Evolutionary conservation across 2,888 invertebrate genomes (phyloP), one percentile per base, ranked within the genome.

Genomic region (Microplitis deprimator): DNA sequence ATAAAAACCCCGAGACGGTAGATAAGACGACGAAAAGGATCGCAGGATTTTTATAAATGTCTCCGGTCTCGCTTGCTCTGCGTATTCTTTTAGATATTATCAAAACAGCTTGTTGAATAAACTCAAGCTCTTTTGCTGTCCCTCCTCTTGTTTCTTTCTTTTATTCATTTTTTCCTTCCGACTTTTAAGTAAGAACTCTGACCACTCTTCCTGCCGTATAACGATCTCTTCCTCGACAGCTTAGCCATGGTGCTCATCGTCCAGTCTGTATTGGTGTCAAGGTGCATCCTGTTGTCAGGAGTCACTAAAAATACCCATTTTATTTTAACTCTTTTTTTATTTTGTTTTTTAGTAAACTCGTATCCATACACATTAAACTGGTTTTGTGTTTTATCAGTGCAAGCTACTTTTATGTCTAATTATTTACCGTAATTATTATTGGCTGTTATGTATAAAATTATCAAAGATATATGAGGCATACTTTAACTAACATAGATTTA

Each of bases 41-140:
- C 5, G 40, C 59, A 61, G 71, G 75, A 77, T 78, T 78, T 78
- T 75, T 76, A 78, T 78, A 80, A 80, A 78, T 77, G 78, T 68
- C 71, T 74, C 69, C 8, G 62, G 76, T 76, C 73, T 79, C 76
- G 71, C 39, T 77, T 70, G 29, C 17, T 41, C 38, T 41, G 70
- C 61, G 79, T 76, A 78, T 17, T 79, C 78, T 78, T 79, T 76
- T 64, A 62, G 20, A 29, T 20, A 40, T 38, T 67, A 67, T 20
- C 68, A 39, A 38, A 59, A 39, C 68, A 68, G 70, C 50, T 64
- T 60, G 70, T 69, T 41, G 50, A 50, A 50, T 50, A 50, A 50
- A 50, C 50, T 50, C 50, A 4, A 13, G 13, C 50, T 50, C 50
- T 50, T 50, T 50, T 50, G 13, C 50, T 70, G 65, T 69, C 75